Evolutionary conservation across 2,888 invertebrate genomes (phyloP), one percentile per base, ranked within the genome.

Genomic region (Ormia ochracea): DNA sequence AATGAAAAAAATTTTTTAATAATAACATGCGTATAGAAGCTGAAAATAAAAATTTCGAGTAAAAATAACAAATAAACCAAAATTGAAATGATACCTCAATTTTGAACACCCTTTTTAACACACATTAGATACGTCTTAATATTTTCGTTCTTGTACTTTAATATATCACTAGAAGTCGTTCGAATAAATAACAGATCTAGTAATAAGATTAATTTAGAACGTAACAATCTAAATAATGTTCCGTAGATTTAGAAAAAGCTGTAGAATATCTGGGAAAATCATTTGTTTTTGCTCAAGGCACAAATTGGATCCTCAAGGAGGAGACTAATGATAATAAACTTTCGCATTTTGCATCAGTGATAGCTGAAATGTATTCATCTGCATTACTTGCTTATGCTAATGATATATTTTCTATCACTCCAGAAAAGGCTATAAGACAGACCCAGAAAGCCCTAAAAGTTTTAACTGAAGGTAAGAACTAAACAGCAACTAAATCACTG

Each of bases 391-490:
- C 82, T 26, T 78, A 84, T 23, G 86, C 84, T 4, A 0, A 81
- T 83, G 14, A 76, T 68, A 59, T 83, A 82, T 43, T 82, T 73
- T 12, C 81, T 74, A 19, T 73, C 4, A 54, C 84, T 3, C 83
- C 85, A 0, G 81, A 82, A 19, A 82, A 84, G 31, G 86, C 88
- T 0, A 73, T 85, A 2, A 79, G 74, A 4, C 70, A 85, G 72
- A 83, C 84, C 12, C 82, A 84, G 2, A 81, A 79, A 65, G 87
- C 87, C 1, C 80, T 86, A 0, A 69, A 83, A 0, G 73, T 84
- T 0, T 78, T 87, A 36, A 85, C 85, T 0, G 84, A 84, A 61
- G 83, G 87, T 87, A 72, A 82, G 84, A 38, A 9, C 14, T 28
- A 48, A 48, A n/a, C 23, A 6, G 5, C n/a, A 48, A 2, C 2